Percentiles rank a stretch among this genome's conserved stretches.
Evolutionary conservation across 2,888 invertebrate genomes (phyloP).

Genomic region (Sympetrum striolatum): DNA sequence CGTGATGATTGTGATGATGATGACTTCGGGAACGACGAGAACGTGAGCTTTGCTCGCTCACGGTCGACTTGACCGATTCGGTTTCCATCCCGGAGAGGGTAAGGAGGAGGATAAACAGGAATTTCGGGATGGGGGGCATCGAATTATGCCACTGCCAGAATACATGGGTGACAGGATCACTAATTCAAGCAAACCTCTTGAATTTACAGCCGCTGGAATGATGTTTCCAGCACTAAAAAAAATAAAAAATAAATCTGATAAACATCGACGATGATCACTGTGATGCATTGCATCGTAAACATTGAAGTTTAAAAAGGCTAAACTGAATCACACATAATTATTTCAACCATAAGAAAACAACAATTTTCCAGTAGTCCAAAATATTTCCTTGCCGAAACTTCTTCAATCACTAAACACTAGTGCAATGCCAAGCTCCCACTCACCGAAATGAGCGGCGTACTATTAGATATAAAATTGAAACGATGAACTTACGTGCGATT

Average conservation of each 20-base stretch:
- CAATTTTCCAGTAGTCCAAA: neutral
- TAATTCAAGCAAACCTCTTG: conserved; percentile 10
- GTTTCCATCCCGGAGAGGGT: conserved; percentile 77
- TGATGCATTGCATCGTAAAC: neutral
- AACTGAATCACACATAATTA: too few species aligned
- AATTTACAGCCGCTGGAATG: neutral
- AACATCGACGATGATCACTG: too few species aligned
- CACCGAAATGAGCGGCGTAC: neutral
- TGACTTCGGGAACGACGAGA: conserved; percentile 57
- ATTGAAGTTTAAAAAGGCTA: neutral
- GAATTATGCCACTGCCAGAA: conserved; percentile 38
- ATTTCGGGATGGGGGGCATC: conserved; percentile 42
- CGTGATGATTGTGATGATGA: conserved; percentile 58
- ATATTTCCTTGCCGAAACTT: neutral
- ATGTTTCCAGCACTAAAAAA: neutral
- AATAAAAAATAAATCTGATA: neutral
- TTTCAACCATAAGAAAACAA: too few species aligned
- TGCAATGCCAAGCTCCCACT: neutral
- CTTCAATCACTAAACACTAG: neutral
- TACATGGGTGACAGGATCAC: conserved; percentile 42
- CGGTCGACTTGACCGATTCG: conserved; percentile 86
- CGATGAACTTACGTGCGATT: neutral
- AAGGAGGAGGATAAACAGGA: conserved; percentile 36
- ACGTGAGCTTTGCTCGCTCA: conserved; percentile 83
- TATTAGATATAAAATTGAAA: neutral